Conservation (phyloP, 2,888 invertebrate species). For the Daptonema setosum region DNA sequence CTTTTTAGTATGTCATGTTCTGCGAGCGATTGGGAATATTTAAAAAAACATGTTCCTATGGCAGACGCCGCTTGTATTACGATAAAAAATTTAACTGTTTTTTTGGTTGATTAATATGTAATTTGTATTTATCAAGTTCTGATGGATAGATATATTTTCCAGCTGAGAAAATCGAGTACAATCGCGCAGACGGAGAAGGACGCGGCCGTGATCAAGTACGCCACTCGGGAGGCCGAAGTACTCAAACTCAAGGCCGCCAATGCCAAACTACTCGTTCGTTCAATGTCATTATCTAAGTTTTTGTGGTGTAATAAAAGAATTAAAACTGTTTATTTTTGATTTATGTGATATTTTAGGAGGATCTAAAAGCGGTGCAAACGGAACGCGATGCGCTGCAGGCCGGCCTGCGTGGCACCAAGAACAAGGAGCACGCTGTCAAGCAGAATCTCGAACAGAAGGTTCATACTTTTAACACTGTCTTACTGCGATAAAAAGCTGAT, state of each 20-base stretch:
- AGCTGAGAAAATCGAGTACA: conserved; percentile 16
- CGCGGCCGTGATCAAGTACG: conserved; percentile 20
- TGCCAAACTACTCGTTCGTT: neutral
- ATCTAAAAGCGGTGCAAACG: neutral
- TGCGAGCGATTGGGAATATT: too few species aligned
- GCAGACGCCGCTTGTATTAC: too few species aligned
- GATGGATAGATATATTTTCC: too few species aligned
- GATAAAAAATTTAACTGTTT: too few species aligned
- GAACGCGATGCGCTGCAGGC: conserved; percentile 1
- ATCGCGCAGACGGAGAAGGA: conserved; percentile 17
- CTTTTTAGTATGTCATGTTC: too few species aligned
- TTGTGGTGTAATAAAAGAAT: too few species aligned
- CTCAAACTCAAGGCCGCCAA: conserved; percentile 14
- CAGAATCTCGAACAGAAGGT: neutral
- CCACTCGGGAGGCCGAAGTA: conserved; percentile 19
- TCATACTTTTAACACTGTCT: too few species aligned
- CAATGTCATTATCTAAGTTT: neutral
- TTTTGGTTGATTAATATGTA: too few species aligned
- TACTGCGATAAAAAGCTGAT: too few species aligned
- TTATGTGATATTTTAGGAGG: neutral
- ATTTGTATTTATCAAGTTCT: too few species aligned
- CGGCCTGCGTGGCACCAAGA: neutral
- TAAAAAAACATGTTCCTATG: too few species aligned
- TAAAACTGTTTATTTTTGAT: neutral
- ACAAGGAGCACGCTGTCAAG: conserved; percentile 4